Evolutionary conservation across 2,113 vertebrate species (phyloP).

Genomic region (Oreotrochilus melanogaster): DNA sequence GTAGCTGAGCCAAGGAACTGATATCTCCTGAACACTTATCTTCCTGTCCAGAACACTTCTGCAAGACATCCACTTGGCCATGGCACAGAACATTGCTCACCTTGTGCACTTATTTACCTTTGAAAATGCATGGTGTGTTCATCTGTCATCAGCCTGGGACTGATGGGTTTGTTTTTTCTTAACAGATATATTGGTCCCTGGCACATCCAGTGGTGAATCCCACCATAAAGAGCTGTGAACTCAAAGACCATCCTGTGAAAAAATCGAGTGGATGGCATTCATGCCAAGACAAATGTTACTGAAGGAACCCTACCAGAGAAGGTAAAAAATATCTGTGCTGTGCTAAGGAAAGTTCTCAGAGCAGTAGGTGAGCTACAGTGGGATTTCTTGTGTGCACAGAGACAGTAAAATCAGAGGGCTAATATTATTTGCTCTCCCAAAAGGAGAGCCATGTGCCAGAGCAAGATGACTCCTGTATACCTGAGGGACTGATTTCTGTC

Average conservation of each 20-base stretch:
- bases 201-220: not conserved
- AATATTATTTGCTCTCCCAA: not conserved
- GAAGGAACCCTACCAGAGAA: not conserved
- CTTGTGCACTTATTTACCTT: not conserved
- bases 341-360: not conserved
- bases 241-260: not conserved
- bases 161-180: not conserved
- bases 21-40: not conserved
- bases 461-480: not conserved
- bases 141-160: not conserved
- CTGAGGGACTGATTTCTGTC: not conserved
- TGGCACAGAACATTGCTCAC: not conserved
- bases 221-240: not conserved
- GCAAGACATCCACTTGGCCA: not conserved
- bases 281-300: not conserved
- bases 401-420: not conserved
- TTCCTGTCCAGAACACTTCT: not conserved
- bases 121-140: not conserved
- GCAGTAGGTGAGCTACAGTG: not conserved
- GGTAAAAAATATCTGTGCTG: not conserved
- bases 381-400: not conserved
- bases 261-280: not conserved
- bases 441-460: not conserved
- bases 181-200: not conserved
- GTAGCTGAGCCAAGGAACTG: not conserved